Evolutionary conservation across 1,140 invertebrate genomes (phyloP).

Genomic region (Thaumatotibia leucotreta): DNA sequence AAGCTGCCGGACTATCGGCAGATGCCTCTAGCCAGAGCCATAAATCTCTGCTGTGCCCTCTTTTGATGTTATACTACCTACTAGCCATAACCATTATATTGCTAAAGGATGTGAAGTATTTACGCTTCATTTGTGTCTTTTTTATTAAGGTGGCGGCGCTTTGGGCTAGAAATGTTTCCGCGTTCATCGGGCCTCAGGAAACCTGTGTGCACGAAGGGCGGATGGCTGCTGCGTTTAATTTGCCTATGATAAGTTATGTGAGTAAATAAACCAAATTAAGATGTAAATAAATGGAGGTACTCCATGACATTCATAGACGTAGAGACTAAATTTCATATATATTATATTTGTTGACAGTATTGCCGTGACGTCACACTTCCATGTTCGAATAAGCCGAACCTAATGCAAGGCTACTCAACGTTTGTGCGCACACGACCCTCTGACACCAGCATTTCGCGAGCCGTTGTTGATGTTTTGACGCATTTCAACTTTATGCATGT

Average conservation of each 20-base stretch:
- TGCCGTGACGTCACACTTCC: slow-evolving; percentile 85
- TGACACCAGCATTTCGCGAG: slow-evolving; percentile 94
- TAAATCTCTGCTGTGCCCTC: slow-evolving; percentile 3
- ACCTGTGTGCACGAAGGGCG: slow-evolving; percentile 95
- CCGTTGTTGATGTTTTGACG: slow-evolving; percentile 87
- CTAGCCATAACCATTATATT: neutral
- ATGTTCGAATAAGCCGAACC: slow-evolving; percentile 89
- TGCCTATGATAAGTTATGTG: slow-evolving; percentile 91
- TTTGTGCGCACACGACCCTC: slow-evolving; percentile 95
- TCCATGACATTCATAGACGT: neutral
- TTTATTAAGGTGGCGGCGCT: slow-evolving; percentile 85
- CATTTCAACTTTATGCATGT: slow-evolving; percentile 91
- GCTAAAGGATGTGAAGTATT: slow-evolving; percentile 10
- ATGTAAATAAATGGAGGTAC: too few relatives aligned
- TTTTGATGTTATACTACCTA: slow-evolving; percentile 10
- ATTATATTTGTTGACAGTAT: slow-evolving; percentile 79
- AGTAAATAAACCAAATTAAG: slow-evolving; percentile 56
- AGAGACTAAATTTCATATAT: neutral
- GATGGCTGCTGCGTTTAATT: slow-evolving; percentile 96
- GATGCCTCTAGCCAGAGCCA: neutral
- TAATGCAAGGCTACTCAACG: slow-evolving; percentile 92
- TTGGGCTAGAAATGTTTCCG: slow-evolving; percentile 91
- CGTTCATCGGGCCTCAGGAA: slow-evolving; percentile 96
- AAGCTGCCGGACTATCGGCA: neutral
- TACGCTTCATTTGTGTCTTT: slow-evolving; percentile 1